Conservation (phyloP, 1,140 invertebrate species). For the Heliconius hermathena region DNA sequence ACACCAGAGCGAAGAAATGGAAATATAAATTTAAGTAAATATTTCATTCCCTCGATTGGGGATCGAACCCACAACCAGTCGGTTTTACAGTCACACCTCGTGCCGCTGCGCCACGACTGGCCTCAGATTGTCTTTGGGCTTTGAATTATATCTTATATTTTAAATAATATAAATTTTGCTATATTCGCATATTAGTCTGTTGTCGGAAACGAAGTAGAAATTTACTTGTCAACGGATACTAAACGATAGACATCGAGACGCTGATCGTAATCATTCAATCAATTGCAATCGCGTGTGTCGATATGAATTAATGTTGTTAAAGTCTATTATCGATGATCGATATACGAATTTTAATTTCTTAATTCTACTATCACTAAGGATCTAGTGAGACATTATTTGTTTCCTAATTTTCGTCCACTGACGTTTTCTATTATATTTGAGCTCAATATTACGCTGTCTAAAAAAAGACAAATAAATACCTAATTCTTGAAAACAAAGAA, state of each 20-base stretch:
- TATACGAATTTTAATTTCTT: constrained; percentile 27
- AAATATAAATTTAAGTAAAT: too few species aligned
- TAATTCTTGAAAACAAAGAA: not conserved
- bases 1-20: too few species aligned
- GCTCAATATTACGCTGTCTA: too few species aligned
- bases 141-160: not conserved
- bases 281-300: constrained; percentile 43
- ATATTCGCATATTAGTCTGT: not conserved
- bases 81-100: too few species aligned
- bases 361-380: not conserved
- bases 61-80: too few species aligned
- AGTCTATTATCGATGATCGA: constrained; percentile 45
- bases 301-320: constrained; percentile 51
- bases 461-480: not conserved
- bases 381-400: not conserved
- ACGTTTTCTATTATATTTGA: too few species aligned
- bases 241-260: constrained; percentile 47
- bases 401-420: too few species aligned
- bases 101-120: too few species aligned
- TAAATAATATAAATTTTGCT: not conserved
- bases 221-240: constrained; percentile 30
- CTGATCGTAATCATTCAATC: constrained; percentile 55
- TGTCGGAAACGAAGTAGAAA: constrained; percentile 25
- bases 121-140: too few species aligned
- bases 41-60: too few species aligned